Base-by-base conservation (phyloP, 2,113 vertebrate species). In the Calidris pygmaea region DNA sequence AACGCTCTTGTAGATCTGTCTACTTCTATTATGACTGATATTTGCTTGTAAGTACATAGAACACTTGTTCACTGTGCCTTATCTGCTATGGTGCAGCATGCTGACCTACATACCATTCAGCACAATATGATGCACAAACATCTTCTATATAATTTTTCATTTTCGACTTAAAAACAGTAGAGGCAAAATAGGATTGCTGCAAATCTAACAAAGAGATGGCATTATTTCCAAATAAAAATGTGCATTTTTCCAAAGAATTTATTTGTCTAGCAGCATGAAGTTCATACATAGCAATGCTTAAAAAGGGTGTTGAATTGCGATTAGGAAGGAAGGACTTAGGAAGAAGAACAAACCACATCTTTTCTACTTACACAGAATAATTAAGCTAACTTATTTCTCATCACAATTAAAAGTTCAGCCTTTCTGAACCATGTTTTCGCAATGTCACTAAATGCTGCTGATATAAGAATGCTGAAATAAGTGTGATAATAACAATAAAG, bases 11-110 rank as follows among this genome's bases (percentile, higher is more conserved):
- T 99, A 99, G 99, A 99, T 99, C 99, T 99, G 99, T 99, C 99
- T 99, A 99, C 99, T 99, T 99, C 99, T 99, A 99, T 99, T 99
- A 99, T 99, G 99, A 99, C 99, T 99, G 99, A 99, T 99, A 99
- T 99, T 99, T 99, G 98, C 99, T 99, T 99, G 99, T 99, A 99
- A 99, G 99, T 99, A 99, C 99, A 99, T 98, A 99, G 98, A 99
- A 98, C 99, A 99, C 99, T 99, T 99, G 99, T 99, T 99, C 99
- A 98, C 98, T 85, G 98, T 97, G 98, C 99, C 99, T 99, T 99
- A 99, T 99, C 99, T 99, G 98, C 92, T 96, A 98, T 98, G 98
- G 98, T 99, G 99, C 99, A 99, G 99, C 99, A 99, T 98, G 99
- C 99, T 99, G 99, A 99, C 99, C 99, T 99, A 99, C 99, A 99